A percentile compares a stretch with the other conserved stretches of the same genome.
phyloP scores from a whole-genome alignment of 2,888 invertebrate species.

The Ochropleura plecta region DNA sequence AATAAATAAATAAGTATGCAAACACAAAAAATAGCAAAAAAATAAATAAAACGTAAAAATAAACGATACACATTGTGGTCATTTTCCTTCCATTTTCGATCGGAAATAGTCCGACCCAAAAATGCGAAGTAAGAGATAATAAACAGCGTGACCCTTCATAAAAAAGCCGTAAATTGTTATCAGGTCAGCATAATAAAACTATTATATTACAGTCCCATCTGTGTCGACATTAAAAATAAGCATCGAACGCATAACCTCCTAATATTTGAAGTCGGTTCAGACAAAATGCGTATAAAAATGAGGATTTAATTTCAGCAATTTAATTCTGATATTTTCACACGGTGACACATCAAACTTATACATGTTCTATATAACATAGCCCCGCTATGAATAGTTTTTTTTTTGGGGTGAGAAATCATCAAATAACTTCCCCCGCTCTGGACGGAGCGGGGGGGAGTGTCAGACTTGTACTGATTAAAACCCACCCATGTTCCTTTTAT shows the following conservation, averaged over 20 bases:
- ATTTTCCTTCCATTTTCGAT: not conserved
- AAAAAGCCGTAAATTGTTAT: conserved; percentile 42
- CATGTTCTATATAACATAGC: too few relatives aligned
- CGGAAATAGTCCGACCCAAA: conserved; percentile 9
- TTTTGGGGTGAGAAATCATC: too few relatives aligned
- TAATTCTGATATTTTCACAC: not conserved
- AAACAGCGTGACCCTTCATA: conserved; percentile 30
- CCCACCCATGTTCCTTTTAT: too few relatives aligned
- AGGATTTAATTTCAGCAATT: not conserved
- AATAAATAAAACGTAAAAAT: too few relatives aligned
- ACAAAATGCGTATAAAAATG: not conserved
- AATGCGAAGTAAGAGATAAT: conserved; percentile 10
- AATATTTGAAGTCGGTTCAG: not conserved
- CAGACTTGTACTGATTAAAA: too few relatives aligned
- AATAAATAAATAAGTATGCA: too few relatives aligned
- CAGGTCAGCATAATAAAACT: conserved; percentile 49
- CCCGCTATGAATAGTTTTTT: too few relatives aligned
- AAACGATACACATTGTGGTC: not conserved
- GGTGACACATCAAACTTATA: too few relatives aligned
- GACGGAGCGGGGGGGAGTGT: too few relatives aligned
- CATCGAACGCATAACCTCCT: not conserved
- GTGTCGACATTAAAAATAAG: conserved; percentile 17
- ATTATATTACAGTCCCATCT: conserved; percentile 36
- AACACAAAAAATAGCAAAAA: too few relatives aligned
- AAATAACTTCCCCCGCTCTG: too few relatives aligned